Base-by-base conservation (phyloP, 2,888 invertebrate species). In the Stramonita haemastoma region DNA sequence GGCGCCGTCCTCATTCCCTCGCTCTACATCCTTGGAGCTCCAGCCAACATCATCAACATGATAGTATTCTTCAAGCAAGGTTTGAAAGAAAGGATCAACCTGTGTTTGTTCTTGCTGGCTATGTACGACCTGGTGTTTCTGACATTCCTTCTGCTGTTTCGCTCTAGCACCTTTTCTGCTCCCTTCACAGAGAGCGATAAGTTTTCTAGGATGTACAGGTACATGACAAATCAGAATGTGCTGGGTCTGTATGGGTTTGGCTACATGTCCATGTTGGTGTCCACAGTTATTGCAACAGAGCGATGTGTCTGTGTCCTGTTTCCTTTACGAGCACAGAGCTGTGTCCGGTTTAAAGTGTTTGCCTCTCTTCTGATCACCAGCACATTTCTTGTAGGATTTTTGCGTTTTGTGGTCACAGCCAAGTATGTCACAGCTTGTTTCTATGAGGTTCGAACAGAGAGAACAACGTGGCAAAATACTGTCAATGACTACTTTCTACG, bases 21-120 rank as follows among this genome's bases (percentile, higher is more conserved):
- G 29, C 70, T 87, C 22, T 87, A 66, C 36, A 19, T 87, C 36
- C 32, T 34, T 0, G 70, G 87, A 13, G 66, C 36, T 19, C 70
- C 87, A 6, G 34, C 86, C n/a, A 86, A 86, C 70, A 15, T 46
- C 70, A 22, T 70, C 66, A 86, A 86, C 86, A 86, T 86, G 86
- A 5, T 34, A 6, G 70, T 86, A 5, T 86, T 86, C 34, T 86
- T 22, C 86, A 86, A 70, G 36, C 86, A 86, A 70, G 86, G 86
- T 2, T 26, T 86, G 1, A 36, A 29, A 15, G 84, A 85, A 6
- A 36, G 84, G 15, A 85, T 85, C 57, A 85, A 57, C 57, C 15
- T 85, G 8, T 85, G 84, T 57, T 57, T 85, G 29, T 85, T 85
- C 29, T 29, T 26, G n/a, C 34, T 57, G 11, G 84, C 84, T 2